Evolutionary conservation across 2,797 vertebrate genomes (phyloP).

Genomic region (Pseudochaenichthys georgianus): DNA sequence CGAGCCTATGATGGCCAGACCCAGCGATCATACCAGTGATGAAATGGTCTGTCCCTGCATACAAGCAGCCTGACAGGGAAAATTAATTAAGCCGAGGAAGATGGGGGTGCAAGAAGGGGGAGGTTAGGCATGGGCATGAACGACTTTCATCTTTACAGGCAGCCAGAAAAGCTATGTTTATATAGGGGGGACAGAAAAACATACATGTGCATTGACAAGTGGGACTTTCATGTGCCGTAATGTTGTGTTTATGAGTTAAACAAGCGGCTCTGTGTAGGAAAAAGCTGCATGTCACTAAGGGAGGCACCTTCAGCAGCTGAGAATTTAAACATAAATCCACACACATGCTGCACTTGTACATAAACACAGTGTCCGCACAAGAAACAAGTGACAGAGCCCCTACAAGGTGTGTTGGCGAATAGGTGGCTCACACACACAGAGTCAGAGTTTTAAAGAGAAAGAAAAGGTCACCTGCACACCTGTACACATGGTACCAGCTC

Average conservation of each 20-base stretch:
- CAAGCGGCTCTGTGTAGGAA: conserved; percentile 42
- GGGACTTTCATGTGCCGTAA: conserved; percentile 58
- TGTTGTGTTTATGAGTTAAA: conserved; percentile 67
- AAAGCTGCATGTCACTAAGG: conserved; percentile 35
- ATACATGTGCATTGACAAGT: conserved; percentile 62
- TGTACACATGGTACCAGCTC: conserved; percentile 30
- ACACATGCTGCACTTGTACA: conserved; percentile 34
- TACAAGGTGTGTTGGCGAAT: conserved; percentile 15
- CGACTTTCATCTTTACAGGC: conserved; percentile 32
- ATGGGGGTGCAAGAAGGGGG: conserved; percentile 27
- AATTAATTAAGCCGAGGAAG: conserved; percentile 55
- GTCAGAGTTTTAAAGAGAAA: conserved; percentile 33
- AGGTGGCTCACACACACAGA: conserved; percentile 42
- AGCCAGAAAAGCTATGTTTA: conserved; percentile 55
- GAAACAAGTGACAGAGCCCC: conserved; percentile 32
- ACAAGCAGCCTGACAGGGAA: conserved; percentile 54
- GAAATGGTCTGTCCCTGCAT: conserved; percentile 59
- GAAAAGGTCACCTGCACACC: conserved; percentile 62
- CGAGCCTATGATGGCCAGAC: conserved; percentile 58
- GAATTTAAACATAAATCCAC: conserved; percentile 47
- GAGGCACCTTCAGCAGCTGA: conserved; percentile 57
- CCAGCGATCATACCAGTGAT: conserved; percentile 47
- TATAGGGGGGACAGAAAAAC: conserved; percentile 52
- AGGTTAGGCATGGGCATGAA: conserved; percentile 11
- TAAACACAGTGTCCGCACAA: conserved; percentile 48